Base-by-base conservation (phyloP, 2,113 vertebrate genomes). In the Myodes glareolus region DNA sequence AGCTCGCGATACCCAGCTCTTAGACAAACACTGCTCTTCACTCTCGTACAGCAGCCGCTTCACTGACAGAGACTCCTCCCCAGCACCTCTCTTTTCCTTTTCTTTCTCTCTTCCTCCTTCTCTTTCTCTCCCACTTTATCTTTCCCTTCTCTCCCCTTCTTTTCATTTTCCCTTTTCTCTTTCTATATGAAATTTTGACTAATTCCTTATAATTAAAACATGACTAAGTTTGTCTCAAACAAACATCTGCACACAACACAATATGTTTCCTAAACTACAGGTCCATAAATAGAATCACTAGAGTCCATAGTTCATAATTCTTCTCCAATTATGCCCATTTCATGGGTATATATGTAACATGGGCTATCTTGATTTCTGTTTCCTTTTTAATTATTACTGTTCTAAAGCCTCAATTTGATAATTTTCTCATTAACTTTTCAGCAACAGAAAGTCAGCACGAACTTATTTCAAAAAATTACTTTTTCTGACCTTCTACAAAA, bases 391-490 rank as follows among this genome's bases (percentile, higher is more conserved):
- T 91, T 47, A 42, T 93, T 80, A 70, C 92, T 94, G 91, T 98
- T 95, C 67, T 67, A 19, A 97, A 86, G 96, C 98, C 97, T 98
- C 81, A 98, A 98, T 99, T 99, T 99, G 98, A 98, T 99, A 98
- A 99, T 99, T 99, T 99, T 99, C 99, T 99, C 99, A 99, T 99
- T 99, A 99, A 98, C 98, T 99, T 99, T 98, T 98, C 97, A 99
- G 99, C 98, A 99, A 98, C 98, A 98, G 99, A 99, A 99, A 99
- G 99, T 99, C 99, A 99, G 99, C 98, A 98, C 99, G 97, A 98
- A 99, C 98, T 99, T 99, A 99, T 99, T 99, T 99, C 99, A n/a
- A n/a, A n/a, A n/a, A 99, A 99, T 99, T 99, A 99, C 99, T 98
- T 99, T 98, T 98, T 97, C 96, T 99, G 99, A 99, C 99, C 99